Conservation (phyloP, 2,113 vertebrate genomes). For the Irena cyanogastra region DNA sequence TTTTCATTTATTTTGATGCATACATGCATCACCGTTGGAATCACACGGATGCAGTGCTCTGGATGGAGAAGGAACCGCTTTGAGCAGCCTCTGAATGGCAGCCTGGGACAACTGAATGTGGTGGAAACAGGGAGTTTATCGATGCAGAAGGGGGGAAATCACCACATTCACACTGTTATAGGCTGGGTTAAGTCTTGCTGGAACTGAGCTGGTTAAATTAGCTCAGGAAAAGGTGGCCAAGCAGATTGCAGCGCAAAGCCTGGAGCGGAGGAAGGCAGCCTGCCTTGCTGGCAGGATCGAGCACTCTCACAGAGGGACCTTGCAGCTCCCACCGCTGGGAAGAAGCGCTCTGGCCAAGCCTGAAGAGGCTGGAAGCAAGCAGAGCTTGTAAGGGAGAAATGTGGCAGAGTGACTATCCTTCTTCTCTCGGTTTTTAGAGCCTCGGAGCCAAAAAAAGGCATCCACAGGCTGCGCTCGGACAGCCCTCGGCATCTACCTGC, state of each 20-base stretch:
- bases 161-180: neutral
- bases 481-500: constrained; percentile 22
- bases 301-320: neutral
- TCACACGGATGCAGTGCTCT: fast-evolving
- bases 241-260: neutral
- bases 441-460: constrained; percentile 22
- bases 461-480: neutral
- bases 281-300: neutral
- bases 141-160: neutral
- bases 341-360: neutral
- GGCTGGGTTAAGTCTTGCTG: neutral
- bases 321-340: neutral
- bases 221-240: neutral
- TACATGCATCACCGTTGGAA: neutral
- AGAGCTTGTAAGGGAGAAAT: neutral
- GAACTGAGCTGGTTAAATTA: neutral
- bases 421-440: constrained; percentile 49
- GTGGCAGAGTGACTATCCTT: neutral
- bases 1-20: neutral
- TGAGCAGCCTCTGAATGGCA: neutral
- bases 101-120: neutral
- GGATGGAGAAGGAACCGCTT: neutral
- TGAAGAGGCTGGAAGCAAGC: neutral
- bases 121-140: neutral
- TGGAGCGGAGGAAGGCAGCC: neutral